Evolutionary conservation across 2,113 vertebrate genomes (phyloP), one percentile per base, ranked within the genome.

Genomic region (Saguinus midas): DNA sequence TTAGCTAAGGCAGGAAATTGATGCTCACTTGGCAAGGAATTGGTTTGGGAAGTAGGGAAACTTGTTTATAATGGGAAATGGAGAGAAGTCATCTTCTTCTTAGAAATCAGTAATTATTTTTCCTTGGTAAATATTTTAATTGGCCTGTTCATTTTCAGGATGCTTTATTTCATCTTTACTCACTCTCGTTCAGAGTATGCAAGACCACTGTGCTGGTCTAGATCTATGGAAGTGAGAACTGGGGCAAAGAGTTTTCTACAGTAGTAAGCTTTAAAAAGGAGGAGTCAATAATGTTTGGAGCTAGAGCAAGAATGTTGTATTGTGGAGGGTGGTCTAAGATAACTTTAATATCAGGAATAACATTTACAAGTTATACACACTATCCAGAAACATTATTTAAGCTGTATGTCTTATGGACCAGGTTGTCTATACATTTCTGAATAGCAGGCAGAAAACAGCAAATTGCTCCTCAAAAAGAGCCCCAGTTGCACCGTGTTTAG

Each of bases 391-490:
- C 64, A 95, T 29, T 88, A 50, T 80, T 96, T 83, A 87, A 96
- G 87, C 45, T 35, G 23, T 96, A 92, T 78, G 43, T 87, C 95
- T 92, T 79, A 90, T 64, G 83, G 76, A 58, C 70, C 95, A 85
- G 57, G 79, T 89, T 91, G 95, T 58, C 94, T 87, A 86, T 90
- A 84, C 52, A 96, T 6, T 79, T 96, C 90, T 66, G 81, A 97
- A 95, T 4, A 96, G 84, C 94, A 97, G 92, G 76, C 90, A 95
- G 84, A 83, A 40, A 96, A 96, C 40, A 95, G 96, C 94, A 92
- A 96, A 97, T 37, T 66, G 80, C 78, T 91, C 61, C 92, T 96
- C 87, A 90, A 92, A 97, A 97, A 97, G 87, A 92, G 52, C 27
- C 66, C 76, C 40, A 17, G 80, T 40, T 88, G 45, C 45, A 50